phyloP scores from a whole-genome alignment of 1,140 invertebrate species.

The Drosophila repleta region DNA sequence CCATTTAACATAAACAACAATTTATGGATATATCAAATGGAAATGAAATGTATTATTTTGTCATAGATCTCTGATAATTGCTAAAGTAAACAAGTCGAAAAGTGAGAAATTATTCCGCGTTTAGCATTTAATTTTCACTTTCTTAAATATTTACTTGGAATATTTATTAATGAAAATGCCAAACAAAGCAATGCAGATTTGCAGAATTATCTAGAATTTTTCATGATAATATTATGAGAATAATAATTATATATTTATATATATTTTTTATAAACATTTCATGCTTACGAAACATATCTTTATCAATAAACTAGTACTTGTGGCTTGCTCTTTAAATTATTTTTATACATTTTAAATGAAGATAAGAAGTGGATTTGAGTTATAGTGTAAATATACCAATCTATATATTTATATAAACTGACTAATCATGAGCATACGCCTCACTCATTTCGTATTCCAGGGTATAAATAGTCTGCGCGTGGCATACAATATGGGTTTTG shows the following conservation, averaged over 20 bases:
- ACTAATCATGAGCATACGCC: neutral
- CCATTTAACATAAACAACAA: no score
- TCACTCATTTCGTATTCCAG: neutral
- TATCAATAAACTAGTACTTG: no score
- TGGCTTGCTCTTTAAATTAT: no score
- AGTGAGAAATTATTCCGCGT: constrained; percentile 17
- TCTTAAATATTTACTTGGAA: neutral
- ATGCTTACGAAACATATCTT: neutral
- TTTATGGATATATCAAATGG: no score
- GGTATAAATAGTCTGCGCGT: constrained; percentile 61
- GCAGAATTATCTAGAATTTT: no score
- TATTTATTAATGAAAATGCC: no score
- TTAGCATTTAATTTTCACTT: constrained; percentile 17
- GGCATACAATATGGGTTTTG: constrained; percentile 52
- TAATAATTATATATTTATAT: neutral
- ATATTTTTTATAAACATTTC: neutral
- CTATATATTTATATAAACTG: no score
- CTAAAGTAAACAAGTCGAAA: constrained; percentile 12
- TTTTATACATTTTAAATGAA: no score
- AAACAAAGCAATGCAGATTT: neutral
- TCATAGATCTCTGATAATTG: constrained; percentile 16
- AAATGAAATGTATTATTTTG: constrained; percentile 12
- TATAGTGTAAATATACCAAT: no score
- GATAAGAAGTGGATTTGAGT: no score
- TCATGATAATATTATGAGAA: no score